phyloP scores from a whole-genome alignment of 2,888 invertebrate species.

The Sclerodermus sp. region DNA sequence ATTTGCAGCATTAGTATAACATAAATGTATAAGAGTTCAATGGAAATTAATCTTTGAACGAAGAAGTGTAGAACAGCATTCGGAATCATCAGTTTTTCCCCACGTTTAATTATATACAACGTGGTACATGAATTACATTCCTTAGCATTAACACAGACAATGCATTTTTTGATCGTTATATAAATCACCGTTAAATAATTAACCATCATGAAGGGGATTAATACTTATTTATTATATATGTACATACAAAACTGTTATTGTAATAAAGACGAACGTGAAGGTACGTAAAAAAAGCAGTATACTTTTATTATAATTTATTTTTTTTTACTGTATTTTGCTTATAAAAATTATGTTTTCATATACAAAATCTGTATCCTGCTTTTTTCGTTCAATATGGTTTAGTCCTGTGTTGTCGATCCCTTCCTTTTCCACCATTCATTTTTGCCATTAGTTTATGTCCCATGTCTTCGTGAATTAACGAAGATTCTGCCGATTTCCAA shows the following conservation, averaged over 20 bases:
- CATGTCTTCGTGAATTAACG: constrained; percentile 23
- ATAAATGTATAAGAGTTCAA: too few species aligned
- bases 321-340: constrained; percentile 6
- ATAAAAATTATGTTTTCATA: constrained; percentile 19
- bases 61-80: constrained; percentile 17
- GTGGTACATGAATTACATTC: constrained; percentile 34
- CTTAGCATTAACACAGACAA: constrained; percentile 28
- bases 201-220: constrained; percentile 45
- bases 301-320: constrained; percentile 1
- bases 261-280: constrained; percentile 49
- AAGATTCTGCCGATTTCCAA: constrained; percentile 60
- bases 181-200: constrained; percentile 44
- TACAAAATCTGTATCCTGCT: constrained; percentile 18
- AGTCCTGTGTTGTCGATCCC: constrained; percentile 42
- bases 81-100: constrained; percentile 18
- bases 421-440: constrained; percentile 38
- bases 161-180: constrained; percentile 37
- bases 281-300: constrained; percentile 28
- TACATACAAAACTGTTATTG: constrained; percentile 54
- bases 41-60: too few species aligned
- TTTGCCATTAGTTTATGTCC: constrained; percentile 38
- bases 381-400: constrained; percentile 45
- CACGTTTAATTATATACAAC: constrained; percentile 16
- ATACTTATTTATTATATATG: constrained; percentile 55
- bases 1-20: too few species aligned